phyloP scores from a whole-genome alignment of 2,888 invertebrate genomes.

The Eucriotettix oculatus region DNA sequence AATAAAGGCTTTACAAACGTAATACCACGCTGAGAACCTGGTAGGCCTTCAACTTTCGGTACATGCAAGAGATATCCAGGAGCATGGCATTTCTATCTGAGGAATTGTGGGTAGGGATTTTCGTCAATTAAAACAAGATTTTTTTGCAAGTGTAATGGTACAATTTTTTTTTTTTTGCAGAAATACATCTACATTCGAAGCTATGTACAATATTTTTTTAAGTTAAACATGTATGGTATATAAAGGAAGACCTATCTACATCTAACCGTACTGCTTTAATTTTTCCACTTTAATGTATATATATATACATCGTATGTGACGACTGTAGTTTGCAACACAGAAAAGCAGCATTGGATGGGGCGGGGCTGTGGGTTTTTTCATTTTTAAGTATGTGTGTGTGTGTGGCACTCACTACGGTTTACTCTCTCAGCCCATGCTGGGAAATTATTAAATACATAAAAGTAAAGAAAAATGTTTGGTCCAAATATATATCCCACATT shows the following conservation, averaged over 20 bases:
- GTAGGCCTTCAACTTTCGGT: no score
- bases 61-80: no score
- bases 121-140: background rate
- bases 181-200: conserved; percentile 13
- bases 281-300: background rate
- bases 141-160: conserved; percentile 10
- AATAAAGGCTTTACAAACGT: no score
- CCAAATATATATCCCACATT: conserved; percentile 6
- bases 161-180: conserved; percentile 12
- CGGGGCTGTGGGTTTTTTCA: no score
- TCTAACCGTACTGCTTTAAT: conserved; percentile 5
- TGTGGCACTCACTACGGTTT: no score
- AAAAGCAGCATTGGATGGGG: background rate
- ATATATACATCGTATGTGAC: no score
- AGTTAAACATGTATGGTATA: conserved; percentile 12
- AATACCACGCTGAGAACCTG: no score
- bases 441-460: background rate
- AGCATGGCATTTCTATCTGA: no score
- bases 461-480: conserved; percentile 8
- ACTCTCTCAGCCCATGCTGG: background rate
- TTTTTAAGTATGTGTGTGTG: no score
- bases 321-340: background rate
- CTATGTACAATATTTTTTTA: conserved; percentile 10
- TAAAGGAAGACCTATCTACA: conserved; percentile 13
- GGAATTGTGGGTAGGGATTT: no score